These are phyloP conservation scores for Alouatta palliata DNA, from an alignment of 2,113 vertebrate genomes.

Conservation along the genomic window DNA sequence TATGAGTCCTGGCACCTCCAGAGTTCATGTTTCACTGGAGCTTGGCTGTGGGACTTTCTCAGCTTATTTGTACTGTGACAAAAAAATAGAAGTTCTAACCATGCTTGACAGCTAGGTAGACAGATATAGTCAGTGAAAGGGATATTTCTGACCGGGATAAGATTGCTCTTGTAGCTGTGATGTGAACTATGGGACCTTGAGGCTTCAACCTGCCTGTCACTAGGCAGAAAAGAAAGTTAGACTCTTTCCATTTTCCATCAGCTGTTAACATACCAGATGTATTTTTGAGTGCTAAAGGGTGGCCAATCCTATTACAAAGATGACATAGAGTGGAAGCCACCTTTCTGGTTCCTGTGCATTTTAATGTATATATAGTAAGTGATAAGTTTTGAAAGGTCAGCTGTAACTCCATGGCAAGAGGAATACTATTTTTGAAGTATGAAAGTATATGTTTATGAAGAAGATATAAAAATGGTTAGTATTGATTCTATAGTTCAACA, in stretches of 20 bases:
- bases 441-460: neutral
- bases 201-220: constrained; percentile 33
- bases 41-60: neutral
- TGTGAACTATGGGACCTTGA: constrained; percentile 27
- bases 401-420: neutral
- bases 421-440: neutral
- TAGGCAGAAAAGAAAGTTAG: constrained; percentile 30
- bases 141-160: constrained; percentile 42
- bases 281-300: neutral
- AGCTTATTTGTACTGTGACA: neutral
- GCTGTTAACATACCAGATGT: constrained; percentile 10
- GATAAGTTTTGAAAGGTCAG: constrained; percentile 31
- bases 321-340: neutral
- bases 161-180: constrained; percentile 45
- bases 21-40: neutral
- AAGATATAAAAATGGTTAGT: neutral
- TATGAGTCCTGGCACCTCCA: neutral
- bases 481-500: neutral
- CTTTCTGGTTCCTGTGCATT: neutral
- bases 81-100: constrained; percentile 2
- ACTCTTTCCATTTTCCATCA: neutral
- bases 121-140: constrained; percentile 15
- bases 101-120: constrained; percentile 44
- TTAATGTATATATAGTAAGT: neutral
- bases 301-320: neutral